A percentile compares a stretch with the other conserved stretches of the same genome.
These are phyloP conservation scores for Caenorhabditis becei DNA, from an alignment of 2,888 invertebrate genomes.

Conservation along the genomic window DNA sequence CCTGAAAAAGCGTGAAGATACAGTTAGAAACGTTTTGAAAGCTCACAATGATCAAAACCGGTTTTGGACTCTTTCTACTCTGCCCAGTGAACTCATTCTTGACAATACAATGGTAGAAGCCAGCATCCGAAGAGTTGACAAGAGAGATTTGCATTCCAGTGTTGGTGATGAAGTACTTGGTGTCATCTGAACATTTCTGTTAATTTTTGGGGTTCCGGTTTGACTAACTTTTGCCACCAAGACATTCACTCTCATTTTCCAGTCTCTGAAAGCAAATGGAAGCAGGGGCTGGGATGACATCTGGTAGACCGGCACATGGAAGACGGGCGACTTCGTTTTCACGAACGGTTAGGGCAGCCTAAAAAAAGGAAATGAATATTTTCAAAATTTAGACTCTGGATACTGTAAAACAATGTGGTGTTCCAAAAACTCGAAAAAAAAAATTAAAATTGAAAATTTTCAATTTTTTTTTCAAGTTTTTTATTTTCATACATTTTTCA, in stretches of 20 bases:
- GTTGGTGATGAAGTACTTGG: conserved; percentile 72
- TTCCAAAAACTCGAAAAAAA: too few species aligned
- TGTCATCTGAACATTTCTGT: not conserved
- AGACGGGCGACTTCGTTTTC: conserved; percentile 77
- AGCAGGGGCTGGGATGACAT: conserved; percentile 78
- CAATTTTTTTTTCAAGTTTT: too few species aligned
- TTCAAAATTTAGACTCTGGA: too few species aligned
- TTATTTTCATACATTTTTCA: not conserved
- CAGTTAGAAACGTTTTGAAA: not conserved
- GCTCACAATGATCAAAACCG: conserved; percentile 74
- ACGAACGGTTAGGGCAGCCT: conserved; percentile 69
- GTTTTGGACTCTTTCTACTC: conserved; percentile 70
- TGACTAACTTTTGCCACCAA: conserved; percentile 66
- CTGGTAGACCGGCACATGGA: conserved; percentile 78
- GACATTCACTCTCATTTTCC: conserved; percentile 68
- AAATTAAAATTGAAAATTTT: too few species aligned
- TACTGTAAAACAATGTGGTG: too few species aligned
- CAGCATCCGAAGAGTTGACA: conserved; percentile 75
- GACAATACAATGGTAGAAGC: conserved; percentile 79
- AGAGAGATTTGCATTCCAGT: conserved; percentile 79
- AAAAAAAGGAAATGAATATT: conserved; percentile 18
- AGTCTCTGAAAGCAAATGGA: conserved; percentile 77
- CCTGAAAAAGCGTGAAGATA: conserved; percentile 27
- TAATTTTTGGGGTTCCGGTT: not conserved
- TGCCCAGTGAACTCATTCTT: conserved; percentile 74